Percentiles rank a stretch among this genome's conserved stretches.
phyloP scores from a whole-genome alignment of 2,888 invertebrate species.

The Glyphotaelius pellucidus region DNA sequence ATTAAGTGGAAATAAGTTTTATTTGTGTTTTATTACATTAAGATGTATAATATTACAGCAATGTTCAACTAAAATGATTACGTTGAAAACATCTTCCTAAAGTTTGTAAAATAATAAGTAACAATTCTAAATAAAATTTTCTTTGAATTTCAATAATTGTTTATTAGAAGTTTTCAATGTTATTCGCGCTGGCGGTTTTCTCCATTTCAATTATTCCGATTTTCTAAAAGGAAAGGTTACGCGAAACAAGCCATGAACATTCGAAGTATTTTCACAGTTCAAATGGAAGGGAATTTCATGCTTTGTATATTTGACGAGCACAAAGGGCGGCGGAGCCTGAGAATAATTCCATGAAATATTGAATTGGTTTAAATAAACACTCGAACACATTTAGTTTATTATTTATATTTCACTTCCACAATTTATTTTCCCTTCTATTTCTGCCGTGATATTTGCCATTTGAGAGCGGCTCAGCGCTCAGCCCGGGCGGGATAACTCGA shows the following conservation, averaged over 20 bases:
- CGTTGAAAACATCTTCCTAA: background rate
- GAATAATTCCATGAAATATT: background rate
- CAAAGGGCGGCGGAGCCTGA: background rate
- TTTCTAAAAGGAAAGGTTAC: background rate
- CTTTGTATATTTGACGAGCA: background rate
- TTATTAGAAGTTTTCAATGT: background rate
- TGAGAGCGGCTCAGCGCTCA: background rate
- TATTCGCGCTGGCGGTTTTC: background rate
- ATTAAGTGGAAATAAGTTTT: too few species aligned
- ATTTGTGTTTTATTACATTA: too few species aligned
- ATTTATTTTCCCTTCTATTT: background rate
- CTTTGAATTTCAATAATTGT: background rate
- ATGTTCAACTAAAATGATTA: background rate
- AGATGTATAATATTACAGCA: background rate
- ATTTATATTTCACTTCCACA: background rate
- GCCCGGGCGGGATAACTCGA: background rate
- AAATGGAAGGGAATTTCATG: background rate
- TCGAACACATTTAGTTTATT: background rate
- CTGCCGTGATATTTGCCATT: conserved; percentile 1
- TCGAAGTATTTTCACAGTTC: background rate
- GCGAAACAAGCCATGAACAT: background rate
- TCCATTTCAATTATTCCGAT: background rate
- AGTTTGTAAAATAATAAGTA: background rate
- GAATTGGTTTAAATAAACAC: background rate
- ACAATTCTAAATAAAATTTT: background rate